Base-by-base conservation (phyloP, 2,888 invertebrate species). In the Callimorpha dominula region DNA sequence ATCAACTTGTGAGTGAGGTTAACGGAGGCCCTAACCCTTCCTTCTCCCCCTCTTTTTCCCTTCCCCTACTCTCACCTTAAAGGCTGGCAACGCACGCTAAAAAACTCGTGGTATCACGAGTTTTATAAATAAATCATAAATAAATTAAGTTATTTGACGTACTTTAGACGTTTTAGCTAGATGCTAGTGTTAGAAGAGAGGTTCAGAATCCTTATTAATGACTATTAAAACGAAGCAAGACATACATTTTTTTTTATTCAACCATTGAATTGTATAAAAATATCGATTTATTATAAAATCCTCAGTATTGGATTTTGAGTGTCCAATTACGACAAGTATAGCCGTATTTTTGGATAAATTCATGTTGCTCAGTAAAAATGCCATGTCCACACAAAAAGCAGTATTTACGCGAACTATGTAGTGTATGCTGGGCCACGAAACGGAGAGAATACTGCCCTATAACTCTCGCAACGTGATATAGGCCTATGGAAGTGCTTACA, bases 401-500 rank as follows among this genome's bases (percentile, higher is more conserved):
- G 84, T 87, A 87, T 89, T 88, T 83, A 83, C 82, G 79, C 78
- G 60, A 78, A 84, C 84, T 84, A 85, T 89, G 86, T 31, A 46
- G 43, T 46, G 86, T 84, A 86, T 83, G 85, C 86, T 83, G 79
- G 80, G 82, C 83, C 86, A 84, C 84, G 84, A 77, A 82, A 85
- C 86, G 78, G 74, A 79, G 82, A 86, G 83, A 80, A 77, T 85
- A 83, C 83, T 81, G 84, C 81, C 84, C 84, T 86, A 88, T 89
- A 86, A 88, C 83, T 88, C 72, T 78, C 46, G 76, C 72, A 68
- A 72, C 80, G 63, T 31, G 14, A n/a, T 42, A 62, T 43, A 68
- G 12, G 4, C 7, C 2, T 4, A 68, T 68, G 20, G 67, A 68
- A 68, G 43, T 68, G 67, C 12, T n/a, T 67, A 7, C 14, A 9